phyloP scores from a whole-genome alignment of 37 sponge, comb jelly and placozoan species.

The Spongia lamella region DNA sequence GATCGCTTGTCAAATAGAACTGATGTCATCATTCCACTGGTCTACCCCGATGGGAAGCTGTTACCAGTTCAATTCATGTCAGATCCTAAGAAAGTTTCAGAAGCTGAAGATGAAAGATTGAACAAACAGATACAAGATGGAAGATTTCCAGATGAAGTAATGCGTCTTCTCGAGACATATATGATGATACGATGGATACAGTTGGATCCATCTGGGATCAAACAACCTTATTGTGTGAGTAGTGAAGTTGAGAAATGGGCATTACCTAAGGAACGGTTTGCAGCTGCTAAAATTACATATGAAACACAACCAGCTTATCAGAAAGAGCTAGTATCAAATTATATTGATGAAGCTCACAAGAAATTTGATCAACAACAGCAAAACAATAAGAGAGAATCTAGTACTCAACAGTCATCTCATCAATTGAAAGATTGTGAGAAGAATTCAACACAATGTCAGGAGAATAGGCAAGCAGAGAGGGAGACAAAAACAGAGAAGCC shows the following conservation, averaged over 20 bases:
- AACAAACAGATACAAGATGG: constrained; percentile 26
- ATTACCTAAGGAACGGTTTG: constrained; percentile 67
- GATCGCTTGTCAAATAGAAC: constrained; percentile 11
- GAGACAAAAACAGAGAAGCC: not conserved
- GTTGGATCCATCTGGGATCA: constrained; percentile 3
- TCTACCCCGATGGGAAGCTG: constrained; percentile 64
- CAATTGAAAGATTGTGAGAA: too few species aligned
- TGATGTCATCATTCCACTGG: constrained; percentile 80
- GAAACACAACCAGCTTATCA: constrained; percentile 67
- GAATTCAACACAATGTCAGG: not conserved
- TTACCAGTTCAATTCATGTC: constrained; percentile 80
- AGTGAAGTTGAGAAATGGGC: not conserved
- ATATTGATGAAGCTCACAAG: constrained; percentile 31
- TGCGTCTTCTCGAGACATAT: constrained; percentile 59
- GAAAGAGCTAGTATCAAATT: constrained; percentile 62
- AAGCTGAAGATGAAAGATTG: constrained; percentile 16
- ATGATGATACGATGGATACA: constrained; percentile 67
- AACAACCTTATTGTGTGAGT: not conserved
- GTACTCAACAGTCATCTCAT: too few species aligned
- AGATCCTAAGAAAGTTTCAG: constrained; percentile 53
- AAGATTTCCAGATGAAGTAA: constrained; percentile 55
- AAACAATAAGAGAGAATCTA: too few species aligned
- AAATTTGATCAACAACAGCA: constrained; percentile 44
- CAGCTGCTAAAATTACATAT: constrained; percentile 57
- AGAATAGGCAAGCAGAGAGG: not conserved